These are phyloP conservation scores for Megaceryle maxima DNA, from an alignment of 2,113 vertebrate genomes.

Conservation along the genomic window DNA sequence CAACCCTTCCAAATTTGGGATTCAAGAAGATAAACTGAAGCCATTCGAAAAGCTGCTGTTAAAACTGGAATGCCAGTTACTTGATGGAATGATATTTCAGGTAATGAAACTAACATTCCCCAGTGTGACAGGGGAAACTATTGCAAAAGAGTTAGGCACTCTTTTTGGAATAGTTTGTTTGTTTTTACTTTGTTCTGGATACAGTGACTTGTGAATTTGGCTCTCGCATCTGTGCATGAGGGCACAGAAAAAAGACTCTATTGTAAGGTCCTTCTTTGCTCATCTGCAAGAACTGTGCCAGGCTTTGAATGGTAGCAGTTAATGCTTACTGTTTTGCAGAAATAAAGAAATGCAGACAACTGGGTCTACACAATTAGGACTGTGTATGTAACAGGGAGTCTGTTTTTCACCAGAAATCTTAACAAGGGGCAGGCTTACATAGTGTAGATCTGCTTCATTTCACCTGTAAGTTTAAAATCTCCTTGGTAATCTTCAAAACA, in stretches of 20 bases:
- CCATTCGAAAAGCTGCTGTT: slow-evolving; percentile 96
- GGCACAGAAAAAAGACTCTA: not conserved
- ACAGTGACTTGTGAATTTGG: not conserved
- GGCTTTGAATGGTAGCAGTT: not conserved
- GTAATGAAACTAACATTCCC: slow-evolving; percentile 64
- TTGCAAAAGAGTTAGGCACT: not conserved
- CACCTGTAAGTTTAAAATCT: not conserved
- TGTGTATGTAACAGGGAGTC: not conserved
- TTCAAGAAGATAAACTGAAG: slow-evolving; percentile 95
- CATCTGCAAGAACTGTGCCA: not conserved
- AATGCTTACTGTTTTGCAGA: not conserved
- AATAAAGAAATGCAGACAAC: not conserved
- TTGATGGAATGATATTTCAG: slow-evolving; percentile 96
- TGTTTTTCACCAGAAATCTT: not conserved
- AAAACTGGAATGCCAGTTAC: slow-evolving; percentile 91
- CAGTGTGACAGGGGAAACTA: not conserved
- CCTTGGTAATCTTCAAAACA: not conserved
- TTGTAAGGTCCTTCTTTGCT: not conserved
- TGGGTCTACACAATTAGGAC: not conserved
- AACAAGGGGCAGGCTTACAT: not conserved
- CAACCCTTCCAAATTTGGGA: slow-evolving; percentile 94
- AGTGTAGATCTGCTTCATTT: not conserved
- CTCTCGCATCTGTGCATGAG: not conserved
- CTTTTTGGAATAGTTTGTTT: not conserved
- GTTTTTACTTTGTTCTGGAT: not conserved